Evolutionary conservation across 2,113 vertebrate genomes (phyloP).

Genomic region (Cervus canadensis): DNA sequence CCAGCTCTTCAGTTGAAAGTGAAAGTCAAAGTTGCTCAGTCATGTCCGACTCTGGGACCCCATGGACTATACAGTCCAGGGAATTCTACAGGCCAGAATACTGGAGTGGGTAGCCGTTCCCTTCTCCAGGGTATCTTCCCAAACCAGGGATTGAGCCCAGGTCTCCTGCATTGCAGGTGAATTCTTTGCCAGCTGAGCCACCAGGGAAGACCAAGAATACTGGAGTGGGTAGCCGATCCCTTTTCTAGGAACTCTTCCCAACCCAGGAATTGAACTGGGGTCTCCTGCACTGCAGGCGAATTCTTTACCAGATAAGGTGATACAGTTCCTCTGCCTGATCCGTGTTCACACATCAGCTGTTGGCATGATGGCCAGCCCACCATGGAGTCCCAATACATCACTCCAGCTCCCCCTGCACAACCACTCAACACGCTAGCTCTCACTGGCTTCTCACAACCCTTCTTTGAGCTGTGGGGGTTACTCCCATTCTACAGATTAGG

Average conservation of each 20-base stretch:
- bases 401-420: not conserved
- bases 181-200: not conserved
- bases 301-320: not conserved
- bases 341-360: not conserved
- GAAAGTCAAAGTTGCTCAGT: not conserved
- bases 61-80: not conserved
- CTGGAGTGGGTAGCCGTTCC: not conserved
- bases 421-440: rapidly evolving
- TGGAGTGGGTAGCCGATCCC: not conserved
- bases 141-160: not conserved
- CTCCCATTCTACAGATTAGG: not conserved
- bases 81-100: not conserved
- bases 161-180: not conserved
- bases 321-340: not conserved
- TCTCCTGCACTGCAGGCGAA: not conserved
- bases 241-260: not conserved
- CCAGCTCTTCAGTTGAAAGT: not conserved
- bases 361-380: rapidly evolving
- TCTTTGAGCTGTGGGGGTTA: too few species aligned
- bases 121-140: not conserved
- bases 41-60: not conserved
- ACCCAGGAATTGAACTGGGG: not conserved
- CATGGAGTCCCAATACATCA: not conserved
- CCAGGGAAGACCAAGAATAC: not conserved
- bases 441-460: not conserved